Evolutionary conservation across 2,888 invertebrate genomes (phyloP), one percentile per base, ranked within the genome.

Genomic region (Mythimna vitellina): DNA sequence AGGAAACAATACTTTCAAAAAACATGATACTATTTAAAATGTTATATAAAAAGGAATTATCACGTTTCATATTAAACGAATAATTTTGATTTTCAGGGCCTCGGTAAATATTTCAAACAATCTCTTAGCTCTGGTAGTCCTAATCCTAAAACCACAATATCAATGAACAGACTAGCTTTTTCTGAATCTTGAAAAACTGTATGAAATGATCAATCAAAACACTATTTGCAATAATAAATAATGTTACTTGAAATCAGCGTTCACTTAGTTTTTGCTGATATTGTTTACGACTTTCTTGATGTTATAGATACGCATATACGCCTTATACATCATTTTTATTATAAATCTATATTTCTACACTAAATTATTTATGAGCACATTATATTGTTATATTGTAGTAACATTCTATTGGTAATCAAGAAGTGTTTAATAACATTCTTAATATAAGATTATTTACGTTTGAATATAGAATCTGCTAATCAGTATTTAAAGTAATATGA

Each of bases 1-100:
- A 80, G 76, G 77, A 78, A 81, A 76, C 72, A 82, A 80, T 70
- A 64, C 51, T n/a, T 53, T 54, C 51, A 25, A 69, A 64, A 49
- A 68, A 58, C 54, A 51, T 63, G 51, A 57, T 58, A 51, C 32
- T 22, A 72, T 72, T 66, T 12, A 3, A 22, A 72, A 14, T 35
- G 9, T 58, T 20, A 53, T 61, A 51, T 38, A 2, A 72, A 46
- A 64, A 72, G 25, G 7, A 65, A 70, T 60, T n/a, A 61, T 64
- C 77, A 82, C 54, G 78, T 73, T 78, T 64, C 4, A 25, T 29
- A 57, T 46, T 57, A 56, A 74, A 29, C 0, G 0, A 10, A n/a
- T 63, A 68, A 32, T 14, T 42, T 42, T 42, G 42, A 14, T 4
- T 14, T 42, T 3, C 6, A 14, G 5, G 14, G 14, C 42, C 14